A percentile compares a stretch with the other conserved stretches of the same genome.
Conservation (phyloP, 2,888 invertebrate species). For the Callosobruchus maculatus region DNA sequence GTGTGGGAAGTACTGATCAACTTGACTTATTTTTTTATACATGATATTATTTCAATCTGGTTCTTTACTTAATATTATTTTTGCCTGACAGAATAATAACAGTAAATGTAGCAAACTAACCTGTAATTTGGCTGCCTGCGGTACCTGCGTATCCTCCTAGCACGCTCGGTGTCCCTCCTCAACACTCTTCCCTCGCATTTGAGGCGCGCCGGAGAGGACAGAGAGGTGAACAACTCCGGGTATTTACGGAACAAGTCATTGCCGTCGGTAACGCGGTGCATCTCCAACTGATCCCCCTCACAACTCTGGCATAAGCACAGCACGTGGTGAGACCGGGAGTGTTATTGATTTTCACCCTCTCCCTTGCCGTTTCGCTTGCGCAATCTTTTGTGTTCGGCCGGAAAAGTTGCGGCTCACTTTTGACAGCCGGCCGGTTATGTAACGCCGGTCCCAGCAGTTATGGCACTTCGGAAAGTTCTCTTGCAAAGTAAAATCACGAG, state of each 20-base stretch:
- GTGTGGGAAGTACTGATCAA: too few species aligned
- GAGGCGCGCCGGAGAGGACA: constrained; percentile 15
- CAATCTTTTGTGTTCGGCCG: constrained; percentile 4
- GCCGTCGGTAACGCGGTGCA: constrained; percentile 10
- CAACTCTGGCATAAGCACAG: not conserved
- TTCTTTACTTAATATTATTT: too few species aligned
- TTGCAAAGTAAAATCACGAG: not conserved
- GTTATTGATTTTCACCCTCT: constrained; percentile 18
- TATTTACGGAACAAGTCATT: constrained; percentile 31
- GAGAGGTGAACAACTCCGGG: constrained; percentile 31
- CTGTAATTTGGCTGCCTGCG: constrained; percentile 19
- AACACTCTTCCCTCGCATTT: constrained; percentile 25
- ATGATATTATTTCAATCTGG: too few species aligned
- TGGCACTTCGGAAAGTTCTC: not conserved
- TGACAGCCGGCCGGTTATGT: not conserved
- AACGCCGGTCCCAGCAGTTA: not conserved
- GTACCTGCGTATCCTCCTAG: constrained; percentile 17
- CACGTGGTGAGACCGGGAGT: not conserved
- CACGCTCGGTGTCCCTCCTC: constrained; percentile 23
- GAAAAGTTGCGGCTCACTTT: not conserved
- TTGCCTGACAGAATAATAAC: too few species aligned
- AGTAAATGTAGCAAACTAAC: constrained; percentile 9
- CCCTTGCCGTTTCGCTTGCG: constrained; percentile 18
- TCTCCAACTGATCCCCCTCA: not conserved
- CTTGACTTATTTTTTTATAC: too few species aligned